Base-by-base conservation (phyloP, 2,888 invertebrate species). In the Ctena decussata region DNA sequence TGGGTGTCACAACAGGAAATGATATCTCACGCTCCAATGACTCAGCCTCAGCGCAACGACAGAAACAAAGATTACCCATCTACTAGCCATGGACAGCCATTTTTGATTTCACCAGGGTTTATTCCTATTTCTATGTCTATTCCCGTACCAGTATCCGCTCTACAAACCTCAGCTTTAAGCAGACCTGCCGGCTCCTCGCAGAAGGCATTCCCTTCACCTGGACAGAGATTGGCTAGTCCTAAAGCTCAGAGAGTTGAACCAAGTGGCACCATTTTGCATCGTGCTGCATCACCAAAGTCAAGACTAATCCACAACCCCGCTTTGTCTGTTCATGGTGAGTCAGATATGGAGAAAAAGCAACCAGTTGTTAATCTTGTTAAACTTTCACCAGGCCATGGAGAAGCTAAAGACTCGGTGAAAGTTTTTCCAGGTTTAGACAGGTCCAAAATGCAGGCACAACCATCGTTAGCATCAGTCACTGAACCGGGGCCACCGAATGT, bases 401-500 rank as follows among this genome's bases (percentile, higher is more conserved):
- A 65, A 35, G 65, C 35, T 5, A 65, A 65, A 35, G 65, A 65
- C 32, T 18, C 35, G 3, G 57, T 78, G 3, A 77, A 75, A 53
- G 82, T 75, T 15, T 82, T 41, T 53, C 70, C 82, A 21, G 37
- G 60, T n/a, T 69, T 57, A 24, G 82, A 82, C 39, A 24, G 32
- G 18, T 24, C 69, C 6, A 77, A 46, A 11, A 74, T 76, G 46
- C 18, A 72, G 21, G 49, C 46, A 0, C 24, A 65, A 5, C 53
- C 82, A 70, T 49, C 77, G 30, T 30, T 69, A 49, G 49, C 74
- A 15, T 83, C 85, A 1, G 78, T 85, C 15, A 85, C 87, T 3
- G 76, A 85, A 53, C 77, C 87, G 24, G 87, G 87, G 15, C 87
- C 87, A 21, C 87, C 87, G 0, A 88, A 88, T 57, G 78, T 88